Base-by-base conservation (phyloP, 1,140 invertebrate species). In the Zeugodacus cucurbitae region DNA sequence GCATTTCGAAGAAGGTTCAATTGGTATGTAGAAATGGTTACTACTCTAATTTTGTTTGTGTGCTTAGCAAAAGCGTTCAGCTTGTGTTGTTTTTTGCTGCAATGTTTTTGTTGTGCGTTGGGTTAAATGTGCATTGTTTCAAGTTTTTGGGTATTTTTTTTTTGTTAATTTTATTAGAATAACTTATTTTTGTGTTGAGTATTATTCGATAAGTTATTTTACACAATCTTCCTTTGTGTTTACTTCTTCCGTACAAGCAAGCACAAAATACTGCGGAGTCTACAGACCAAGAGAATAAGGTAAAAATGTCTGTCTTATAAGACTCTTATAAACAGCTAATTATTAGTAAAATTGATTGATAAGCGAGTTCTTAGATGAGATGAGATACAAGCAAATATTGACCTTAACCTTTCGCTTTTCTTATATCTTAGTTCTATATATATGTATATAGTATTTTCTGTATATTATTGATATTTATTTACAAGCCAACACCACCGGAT, bases 1-100 rank as follows among this genome's bases (percentile, higher is more conserved):
- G 95, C 22, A 95, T 95, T 88, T 96, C 96, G 62, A 98, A 97
- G 93, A 98, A 98, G 95, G 97, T 98, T 89, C 96, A 98, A 94
- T 93, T 98, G 96, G 98, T 98, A 94, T 95, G 95, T 94, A 22
- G 17, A 74, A 1, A 54, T 32, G 17, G n/a, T 41, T 32, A 0
- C 8, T 22, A 34, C 32, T 57, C 1, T 41, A 32, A 37, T 26
- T 54, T 29, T 41, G 34, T 26, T 59, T 87, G n/a, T 54, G 87
- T 48, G 57, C 74, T n/a, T 8, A 44, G 14, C 22, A 34, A 22
- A 26, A 3, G 26, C 26, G 29, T 7, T 17, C 22, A 32, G 17
- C 17, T 67, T 34, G 14, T 54, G 54, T 59, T 88, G 48, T 88
- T 58, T 59, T 26, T 74, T 57, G n/a, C 8, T 32, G n/a, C 8